Base-by-base conservation (phyloP, 1,140 invertebrate species). In the Drosophila varians region DNA sequence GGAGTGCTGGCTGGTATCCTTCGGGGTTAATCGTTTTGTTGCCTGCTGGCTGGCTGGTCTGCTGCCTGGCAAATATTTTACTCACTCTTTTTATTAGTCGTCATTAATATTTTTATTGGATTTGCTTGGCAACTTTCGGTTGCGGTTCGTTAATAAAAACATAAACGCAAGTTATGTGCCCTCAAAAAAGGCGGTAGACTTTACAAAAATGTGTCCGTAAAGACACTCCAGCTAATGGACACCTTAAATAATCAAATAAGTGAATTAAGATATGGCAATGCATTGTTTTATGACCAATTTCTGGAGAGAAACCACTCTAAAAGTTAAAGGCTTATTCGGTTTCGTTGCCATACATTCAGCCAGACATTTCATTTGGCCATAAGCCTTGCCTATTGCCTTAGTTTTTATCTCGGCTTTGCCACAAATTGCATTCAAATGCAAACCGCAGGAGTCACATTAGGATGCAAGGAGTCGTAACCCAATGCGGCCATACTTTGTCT, bases 71-170 rank as follows among this genome's bases (percentile, higher is more conserved):
- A 34, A 36, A 72, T 66, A 65, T 66, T 71, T 56, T 48, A 26
- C 43, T 31, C 56, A 31, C 43, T 56, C 64, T 64, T 79, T 69
- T 86, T 87, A 82, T 86, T 77, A 61, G 60, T 51, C 42, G 42
- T 61, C 77, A 82, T 87, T 87, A 77, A 86, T 80, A 80, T 74
- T 84, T 84, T 86, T 84, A 84, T 86, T 79, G 72, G 65, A 84
- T 68, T 60, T 55, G 55, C 26, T 18, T 43, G 21, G 38, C 40
- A 47, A 62, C 58, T 79, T 69, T 58, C 19, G 42, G 61, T 38
- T 73, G 73, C 74, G 70, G 36, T 62, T 77, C 77, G 82, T 86
- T 86, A 86, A 86, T 87, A 82, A 87, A 87, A 74, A 68, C 69
- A 86, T 86, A 77, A 77, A 72, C 38, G 46, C 26, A 21, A 62